Evolutionary conservation across 2,113 vertebrate genomes (phyloP).

Genomic region (Pachyramphus minor): DNA sequence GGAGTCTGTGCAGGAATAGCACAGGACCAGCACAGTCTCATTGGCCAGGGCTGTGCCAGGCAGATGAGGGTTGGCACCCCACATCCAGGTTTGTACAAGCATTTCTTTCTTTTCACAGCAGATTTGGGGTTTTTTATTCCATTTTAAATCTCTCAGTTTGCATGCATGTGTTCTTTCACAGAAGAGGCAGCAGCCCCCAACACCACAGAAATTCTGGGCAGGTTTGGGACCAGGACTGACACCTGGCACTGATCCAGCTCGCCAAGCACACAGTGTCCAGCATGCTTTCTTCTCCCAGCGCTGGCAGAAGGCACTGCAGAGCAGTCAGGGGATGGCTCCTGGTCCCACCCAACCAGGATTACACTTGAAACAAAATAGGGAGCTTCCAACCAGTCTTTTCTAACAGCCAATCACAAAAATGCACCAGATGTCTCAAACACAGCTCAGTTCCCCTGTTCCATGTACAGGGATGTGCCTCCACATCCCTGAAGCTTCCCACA

Average conservation of each 20-base stretch:
- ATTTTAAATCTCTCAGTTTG: neutral
- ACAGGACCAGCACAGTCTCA: neutral
- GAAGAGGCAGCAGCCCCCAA: neutral
- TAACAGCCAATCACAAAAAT: neutral
- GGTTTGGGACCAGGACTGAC: neutral
- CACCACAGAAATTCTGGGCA: neutral
- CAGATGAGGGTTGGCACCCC: neutral
- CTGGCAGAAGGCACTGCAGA: neutral
- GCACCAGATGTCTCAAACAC: neutral
- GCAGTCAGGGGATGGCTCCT: too few species aligned
- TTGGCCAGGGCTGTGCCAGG: neutral
- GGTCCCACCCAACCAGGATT: neutral
- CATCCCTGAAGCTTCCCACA: neutral
- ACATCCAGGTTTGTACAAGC: neutral
- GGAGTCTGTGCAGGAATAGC: neutral
- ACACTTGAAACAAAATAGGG: neutral
- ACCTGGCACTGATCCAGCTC: too few species aligned
- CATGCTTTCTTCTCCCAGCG: neutral
- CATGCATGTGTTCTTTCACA: rapidly evolving
- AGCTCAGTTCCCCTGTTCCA: neutral
- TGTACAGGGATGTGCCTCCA: rapidly evolving
- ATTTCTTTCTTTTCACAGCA: neutral
- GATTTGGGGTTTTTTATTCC: neutral
- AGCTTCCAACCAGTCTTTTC: neutral
- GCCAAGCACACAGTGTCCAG: neutral